Evolutionary conservation across 2,797 vertebrate genomes (phyloP).

Genomic region (Danio albolineatus): DNA sequence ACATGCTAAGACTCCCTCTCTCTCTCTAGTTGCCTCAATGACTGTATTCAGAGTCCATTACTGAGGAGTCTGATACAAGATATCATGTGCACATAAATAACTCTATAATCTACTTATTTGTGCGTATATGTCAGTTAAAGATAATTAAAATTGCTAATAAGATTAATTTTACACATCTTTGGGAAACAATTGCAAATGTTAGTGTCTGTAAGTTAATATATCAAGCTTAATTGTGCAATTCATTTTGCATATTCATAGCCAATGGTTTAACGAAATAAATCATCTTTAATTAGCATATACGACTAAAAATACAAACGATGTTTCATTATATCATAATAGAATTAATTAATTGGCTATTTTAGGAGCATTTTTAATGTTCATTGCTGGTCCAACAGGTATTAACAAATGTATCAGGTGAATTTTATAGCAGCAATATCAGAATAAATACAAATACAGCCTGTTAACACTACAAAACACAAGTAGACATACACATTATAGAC

Average conservation of each 20-base stretch:
- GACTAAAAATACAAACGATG: neutral
- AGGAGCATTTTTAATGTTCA: neutral
- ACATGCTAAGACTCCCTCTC: slow-evolving; percentile 28
- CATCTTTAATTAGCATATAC: neutral
- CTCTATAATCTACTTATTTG: neutral
- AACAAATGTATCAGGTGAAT: neutral
- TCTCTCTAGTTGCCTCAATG: slow-evolving; percentile 7
- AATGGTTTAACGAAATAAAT: too few relatives aligned
- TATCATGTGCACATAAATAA: neutral
- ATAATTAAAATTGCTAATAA: neutral
- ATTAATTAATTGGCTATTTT: neutral
- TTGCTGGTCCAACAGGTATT: slow-evolving; percentile 23
- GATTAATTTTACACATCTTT: neutral
- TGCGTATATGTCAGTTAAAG: neutral
- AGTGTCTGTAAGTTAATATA: neutral
- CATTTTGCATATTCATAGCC: neutral
- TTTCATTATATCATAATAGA: neutral
- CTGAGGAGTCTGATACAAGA: neutral
- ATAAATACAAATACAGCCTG: neutral
- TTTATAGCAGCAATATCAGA: neutral
- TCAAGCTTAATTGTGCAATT: neutral
- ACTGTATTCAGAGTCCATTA: slow-evolving; percentile 45
- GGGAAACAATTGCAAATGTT: neutral
- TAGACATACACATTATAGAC: neutral
- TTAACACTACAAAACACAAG: neutral